Evolutionary conservation across 2,888 invertebrate species (phyloP).

Genomic region (Crocallis elinguaria): DNA sequence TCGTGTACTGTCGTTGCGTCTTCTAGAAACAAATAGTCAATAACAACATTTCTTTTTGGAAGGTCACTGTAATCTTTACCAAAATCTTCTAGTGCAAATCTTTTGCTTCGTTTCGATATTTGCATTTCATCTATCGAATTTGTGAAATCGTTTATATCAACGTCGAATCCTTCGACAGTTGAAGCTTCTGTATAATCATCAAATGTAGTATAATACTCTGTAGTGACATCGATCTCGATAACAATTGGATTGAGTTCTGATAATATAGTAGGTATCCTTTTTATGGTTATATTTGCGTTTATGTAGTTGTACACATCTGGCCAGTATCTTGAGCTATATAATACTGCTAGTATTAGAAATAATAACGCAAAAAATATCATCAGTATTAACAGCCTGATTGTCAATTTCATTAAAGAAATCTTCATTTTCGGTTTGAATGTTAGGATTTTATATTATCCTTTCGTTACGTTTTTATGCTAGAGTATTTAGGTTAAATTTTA

Average conservation of each 20-base stretch:
- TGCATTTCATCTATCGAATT: conserved; percentile 50
- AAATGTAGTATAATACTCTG: conserved; percentile 59
- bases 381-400: conserved; percentile 60
- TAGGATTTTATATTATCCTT: not conserved
- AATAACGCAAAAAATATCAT: conserved; percentile 65
- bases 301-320: conserved; percentile 72
- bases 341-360: conserved; percentile 60
- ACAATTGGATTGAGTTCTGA: conserved; percentile 64
- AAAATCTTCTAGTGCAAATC: conserved; percentile 42
- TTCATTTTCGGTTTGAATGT: conserved; percentile 56
- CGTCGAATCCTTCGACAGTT: conserved; percentile 45
- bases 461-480: not conserved
- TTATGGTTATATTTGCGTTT: conserved; percentile 74
- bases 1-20: conserved; percentile 39
- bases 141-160: conserved; percentile 52
- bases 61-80: conserved; percentile 52
- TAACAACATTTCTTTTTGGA: conserved; percentile 45
- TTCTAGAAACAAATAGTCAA: conserved; percentile 63
- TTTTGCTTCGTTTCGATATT: conserved; percentile 35
- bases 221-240: conserved; percentile 52
- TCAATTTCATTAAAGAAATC: conserved; percentile 54
- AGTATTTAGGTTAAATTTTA: not conserved
- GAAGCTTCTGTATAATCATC: conserved; percentile 49
- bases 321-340: conserved; percentile 74
- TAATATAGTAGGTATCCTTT: conserved; percentile 68